Percentiles rank a stretch among this genome's conserved stretches.
Conservation (phyloP, 2,797 vertebrate genomes). For the Acipenser ruthenus region DNA sequence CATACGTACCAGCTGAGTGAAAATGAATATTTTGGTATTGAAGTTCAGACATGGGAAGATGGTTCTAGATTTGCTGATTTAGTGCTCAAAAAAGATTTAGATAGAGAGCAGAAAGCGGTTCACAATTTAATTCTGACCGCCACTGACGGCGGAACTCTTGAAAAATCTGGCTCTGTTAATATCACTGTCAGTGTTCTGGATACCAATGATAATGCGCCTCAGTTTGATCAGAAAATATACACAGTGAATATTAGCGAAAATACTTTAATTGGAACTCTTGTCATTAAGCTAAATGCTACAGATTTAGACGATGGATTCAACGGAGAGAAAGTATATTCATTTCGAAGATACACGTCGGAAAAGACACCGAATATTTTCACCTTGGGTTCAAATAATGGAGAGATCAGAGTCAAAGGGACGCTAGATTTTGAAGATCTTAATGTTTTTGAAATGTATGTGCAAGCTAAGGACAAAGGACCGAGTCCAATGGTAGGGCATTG, state of each 20-base stretch:
- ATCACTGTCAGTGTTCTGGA: slow-evolving; percentile 58
- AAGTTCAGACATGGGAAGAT: slow-evolving; percentile 41
- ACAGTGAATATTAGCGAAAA: slow-evolving; percentile 39
- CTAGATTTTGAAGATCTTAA: slow-evolving; percentile 31
- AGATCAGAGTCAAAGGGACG: slow-evolving; percentile 27
- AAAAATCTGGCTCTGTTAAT: slow-evolving; percentile 51
- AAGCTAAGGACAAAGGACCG: slow-evolving; percentile 26
- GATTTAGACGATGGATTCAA: slow-evolving; percentile 35
- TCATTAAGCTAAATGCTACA: slow-evolving; percentile 29
- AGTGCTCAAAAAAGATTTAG: slow-evolving; percentile 38
- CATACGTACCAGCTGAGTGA: slow-evolving; percentile 41
- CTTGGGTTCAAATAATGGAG: slow-evolving; percentile 25
- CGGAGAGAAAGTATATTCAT: slow-evolving; percentile 26
- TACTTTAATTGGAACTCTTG: slow-evolving; percentile 24
- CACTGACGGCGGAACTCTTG: slow-evolving; percentile 47
- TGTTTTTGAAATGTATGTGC: slow-evolving; percentile 29
- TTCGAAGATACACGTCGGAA: slow-evolving; percentile 22
- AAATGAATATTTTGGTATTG: slow-evolving; percentile 38
- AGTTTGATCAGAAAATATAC: slow-evolving; percentile 50
- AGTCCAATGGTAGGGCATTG: slow-evolving; percentile 9
- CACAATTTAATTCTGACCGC: slow-evolving; percentile 47
- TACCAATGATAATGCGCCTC: slow-evolving; percentile 60
- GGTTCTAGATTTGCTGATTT: slow-evolving; percentile 44
- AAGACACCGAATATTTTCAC: slow-evolving; percentile 20
- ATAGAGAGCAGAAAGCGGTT: slow-evolving; percentile 39